Conservation (phyloP, 2,888 invertebrate species). For the Lochmaea capreae region DNA sequence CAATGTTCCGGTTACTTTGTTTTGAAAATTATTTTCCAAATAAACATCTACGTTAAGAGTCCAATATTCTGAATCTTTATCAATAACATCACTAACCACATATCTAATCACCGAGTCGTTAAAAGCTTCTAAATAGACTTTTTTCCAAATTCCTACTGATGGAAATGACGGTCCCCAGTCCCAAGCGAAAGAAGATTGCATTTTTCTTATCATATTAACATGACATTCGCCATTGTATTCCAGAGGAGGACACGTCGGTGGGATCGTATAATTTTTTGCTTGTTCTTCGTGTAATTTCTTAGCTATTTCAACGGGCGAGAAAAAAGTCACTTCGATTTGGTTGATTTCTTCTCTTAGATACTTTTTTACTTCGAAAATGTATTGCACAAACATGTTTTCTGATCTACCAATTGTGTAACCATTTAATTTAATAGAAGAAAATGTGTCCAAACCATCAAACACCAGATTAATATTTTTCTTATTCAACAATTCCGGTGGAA, state of each 20-base stretch:
- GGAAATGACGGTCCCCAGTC: constrained; percentile 98
- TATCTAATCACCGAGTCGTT: constrained; percentile 74
- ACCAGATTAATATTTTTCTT: constrained; percentile 70
- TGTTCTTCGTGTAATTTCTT: constrained; percentile 53
- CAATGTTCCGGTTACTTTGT: constrained; percentile 48
- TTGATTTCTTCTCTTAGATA: constrained; percentile 39
- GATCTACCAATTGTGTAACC: constrained; percentile 72
- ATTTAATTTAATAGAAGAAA: constrained; percentile 81
- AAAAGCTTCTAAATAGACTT: constrained; percentile 73
- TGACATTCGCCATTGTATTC: constrained; percentile 91
- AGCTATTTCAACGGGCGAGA: constrained; percentile 59
- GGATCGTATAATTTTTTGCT: constrained; percentile 66
- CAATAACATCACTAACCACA: constrained; percentile 64
- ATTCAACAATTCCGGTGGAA: constrained; percentile 55
- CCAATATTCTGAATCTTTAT: constrained; percentile 61
- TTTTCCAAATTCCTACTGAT: constrained; percentile 91
- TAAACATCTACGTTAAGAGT: constrained; percentile 64
- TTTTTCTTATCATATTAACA: constrained; percentile 89
- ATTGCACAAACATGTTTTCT: constrained; percentile 88
- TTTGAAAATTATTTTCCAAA: constrained; percentile 56
- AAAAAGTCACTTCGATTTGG: constrained; percentile 54
- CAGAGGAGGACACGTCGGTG: constrained; percentile 81
- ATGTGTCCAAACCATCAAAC: constrained; percentile 89
- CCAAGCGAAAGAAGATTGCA: constrained; percentile 95
- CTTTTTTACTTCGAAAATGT: constrained; percentile 75